A percentile compares a stretch with the other conserved stretches of the same genome.
These are phyloP conservation scores for Oscheius sp. DNA, from an alignment of 2,888 invertebrate genomes.

Conservation along the genomic window DNA sequence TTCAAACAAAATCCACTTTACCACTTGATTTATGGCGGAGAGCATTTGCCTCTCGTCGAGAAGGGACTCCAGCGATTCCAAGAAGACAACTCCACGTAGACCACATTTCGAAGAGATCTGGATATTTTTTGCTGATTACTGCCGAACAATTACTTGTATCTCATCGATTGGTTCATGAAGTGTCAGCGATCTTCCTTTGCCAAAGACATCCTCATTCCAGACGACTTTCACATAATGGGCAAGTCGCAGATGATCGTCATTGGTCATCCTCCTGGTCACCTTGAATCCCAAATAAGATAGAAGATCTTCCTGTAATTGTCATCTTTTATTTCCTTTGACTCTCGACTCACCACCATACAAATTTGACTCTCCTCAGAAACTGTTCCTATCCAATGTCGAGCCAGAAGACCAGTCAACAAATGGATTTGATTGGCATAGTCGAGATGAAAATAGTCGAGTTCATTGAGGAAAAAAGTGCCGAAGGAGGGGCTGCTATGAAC, in stretches of 20 bases:
- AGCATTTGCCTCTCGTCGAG: conserved; percentile 49
- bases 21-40: conserved; percentile 47
- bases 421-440: conserved; percentile 52
- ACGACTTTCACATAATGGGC: conserved; percentile 47
- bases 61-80: conserved; percentile 48
- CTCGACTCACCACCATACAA: conserved; percentile 49
- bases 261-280: conserved; percentile 52
- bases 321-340: neutral
- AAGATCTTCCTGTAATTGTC: conserved; percentile 46
- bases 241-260: conserved; percentile 46
- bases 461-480: conserved; percentile 45
- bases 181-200: conserved; percentile 40
- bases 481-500: conserved; percentile 40
- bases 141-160: conserved; percentile 30
- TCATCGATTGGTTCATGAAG: conserved; percentile 48
- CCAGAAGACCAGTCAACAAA: conserved; percentile 43
- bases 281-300: conserved; percentile 46
- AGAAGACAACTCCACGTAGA: conserved; percentile 47
- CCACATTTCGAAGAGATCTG: conserved; percentile 49
- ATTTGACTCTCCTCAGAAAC: conserved; percentile 43
- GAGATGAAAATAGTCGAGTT: conserved; percentile 34
- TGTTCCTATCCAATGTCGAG: conserved; percentile 54
- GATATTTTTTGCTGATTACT: neutral
- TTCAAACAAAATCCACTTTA: neutral
- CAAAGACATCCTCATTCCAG: conserved; percentile 43